Percentiles rank a stretch among this genome's conserved stretches.
These are phyloP conservation scores for Macroramphosus scolopax DNA, from an alignment of 2,797 vertebrate genomes.

Conservation along the genomic window DNA sequence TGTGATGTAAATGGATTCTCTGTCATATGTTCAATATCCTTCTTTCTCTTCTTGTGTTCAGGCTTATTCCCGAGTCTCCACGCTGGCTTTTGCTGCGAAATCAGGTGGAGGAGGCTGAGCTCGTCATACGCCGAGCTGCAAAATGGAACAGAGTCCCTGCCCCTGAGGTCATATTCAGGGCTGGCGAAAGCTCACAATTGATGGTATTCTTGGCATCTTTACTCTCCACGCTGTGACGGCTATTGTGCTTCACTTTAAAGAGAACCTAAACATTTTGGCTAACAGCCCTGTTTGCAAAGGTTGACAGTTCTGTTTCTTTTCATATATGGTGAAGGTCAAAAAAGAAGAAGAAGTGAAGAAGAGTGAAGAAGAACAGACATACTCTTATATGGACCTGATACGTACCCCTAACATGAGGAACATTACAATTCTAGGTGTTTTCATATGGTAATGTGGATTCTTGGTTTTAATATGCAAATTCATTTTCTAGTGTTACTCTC, in stretches of 20 bases:
- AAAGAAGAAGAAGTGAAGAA: no score
- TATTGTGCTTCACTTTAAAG: neutral
- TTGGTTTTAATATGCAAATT: no score
- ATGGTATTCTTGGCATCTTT: conserved; percentile 19
- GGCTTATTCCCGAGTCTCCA: conserved; percentile 86
- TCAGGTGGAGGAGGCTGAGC: conserved; percentile 80
- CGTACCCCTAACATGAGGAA: conserved; percentile 54
- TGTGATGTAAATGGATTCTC: no score
- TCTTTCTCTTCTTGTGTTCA: no score
- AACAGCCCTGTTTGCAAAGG: neutral
- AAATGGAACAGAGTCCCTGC: conserved; percentile 70
- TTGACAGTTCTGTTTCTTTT: conserved; percentile 9
- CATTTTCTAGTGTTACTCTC: no score
- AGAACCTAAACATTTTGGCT: neutral
- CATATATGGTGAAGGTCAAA: no score
- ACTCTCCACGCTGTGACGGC: neutral
- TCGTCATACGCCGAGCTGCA: conserved; percentile 78
- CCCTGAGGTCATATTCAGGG: conserved; percentile 57
- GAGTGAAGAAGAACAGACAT: conserved; percentile 11
- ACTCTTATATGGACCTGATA: conserved; percentile 59
- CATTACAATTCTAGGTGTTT: conserved; percentile 44
- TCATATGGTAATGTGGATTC: conserved; percentile 57
- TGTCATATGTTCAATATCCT: no score
- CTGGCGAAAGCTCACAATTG: neutral
- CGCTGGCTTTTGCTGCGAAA: conserved; percentile 83